These are phyloP conservation scores for Cairina moschata DNA, from an alignment of 2,113 vertebrate genomes.

Conservation along the genomic window DNA sequence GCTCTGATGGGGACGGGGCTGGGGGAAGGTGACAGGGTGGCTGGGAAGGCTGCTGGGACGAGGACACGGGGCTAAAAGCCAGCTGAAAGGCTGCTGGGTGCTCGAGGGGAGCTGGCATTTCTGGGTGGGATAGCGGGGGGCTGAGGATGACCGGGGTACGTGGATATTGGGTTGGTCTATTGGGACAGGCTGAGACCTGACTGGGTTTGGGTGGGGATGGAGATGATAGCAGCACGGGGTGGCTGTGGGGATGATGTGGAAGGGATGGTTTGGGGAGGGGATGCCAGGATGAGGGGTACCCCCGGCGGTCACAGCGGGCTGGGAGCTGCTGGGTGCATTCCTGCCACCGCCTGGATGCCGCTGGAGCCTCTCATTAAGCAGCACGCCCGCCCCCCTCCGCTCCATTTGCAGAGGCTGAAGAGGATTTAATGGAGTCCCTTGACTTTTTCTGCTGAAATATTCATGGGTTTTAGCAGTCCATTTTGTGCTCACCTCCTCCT, in stretches of 20 bases:
- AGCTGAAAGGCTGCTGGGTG: neutral
- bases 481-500: slow-evolving; percentile 68
- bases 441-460: slow-evolving; percentile 78
- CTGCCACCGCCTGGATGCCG: slow-evolving; percentile 1
- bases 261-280: neutral
- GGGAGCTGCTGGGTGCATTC: neutral
- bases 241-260: fast-evolving
- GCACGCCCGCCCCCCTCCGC: neutral
- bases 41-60: neutral
- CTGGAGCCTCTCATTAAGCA: slow-evolving; percentile 63
- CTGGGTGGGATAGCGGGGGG: fast-evolving
- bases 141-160: neutral
- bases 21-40: neutral
- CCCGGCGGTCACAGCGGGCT: fast-evolving
- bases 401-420: slow-evolving; percentile 61
- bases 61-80: neutral
- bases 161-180: neutral
- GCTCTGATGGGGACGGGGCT: neutral
- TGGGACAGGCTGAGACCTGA: neutral
- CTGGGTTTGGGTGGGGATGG: neutral
- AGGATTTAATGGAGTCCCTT: slow-evolving; percentile 75
- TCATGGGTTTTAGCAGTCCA: slow-evolving; percentile 73
- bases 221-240: neutral
- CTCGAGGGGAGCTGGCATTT: neutral
- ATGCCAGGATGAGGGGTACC: neutral